Conservation (phyloP, 2,888 invertebrate species). For the Tenthredo mesomela region DNA sequence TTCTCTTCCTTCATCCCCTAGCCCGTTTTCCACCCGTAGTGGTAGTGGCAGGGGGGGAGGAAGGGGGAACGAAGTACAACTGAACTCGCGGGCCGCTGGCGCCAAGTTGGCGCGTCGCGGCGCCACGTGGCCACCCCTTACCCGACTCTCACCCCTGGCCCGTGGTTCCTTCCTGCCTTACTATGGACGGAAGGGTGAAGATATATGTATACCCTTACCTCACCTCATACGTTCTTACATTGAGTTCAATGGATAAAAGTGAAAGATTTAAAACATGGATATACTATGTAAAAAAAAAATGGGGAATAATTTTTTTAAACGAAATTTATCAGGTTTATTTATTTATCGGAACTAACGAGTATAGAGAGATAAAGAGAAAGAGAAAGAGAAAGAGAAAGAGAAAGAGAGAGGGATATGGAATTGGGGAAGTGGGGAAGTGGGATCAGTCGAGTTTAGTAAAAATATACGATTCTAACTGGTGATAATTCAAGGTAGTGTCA, state of each 20-base stretch:
- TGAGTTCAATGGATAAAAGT: not conserved
- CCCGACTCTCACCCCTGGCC: slow-evolving; percentile 54
- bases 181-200: slow-evolving; percentile 32
- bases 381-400: not conserved
- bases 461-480: slow-evolving; percentile 23
- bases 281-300: not conserved
- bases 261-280: not conserved
- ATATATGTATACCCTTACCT: slow-evolving; percentile 30
- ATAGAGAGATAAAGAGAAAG: not conserved
- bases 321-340: not conserved
- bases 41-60: not conserved
- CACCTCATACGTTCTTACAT: not conserved
- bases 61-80: slow-evolving; percentile 65
- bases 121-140: slow-evolving; percentile 75
- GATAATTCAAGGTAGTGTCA: slow-evolving; percentile 57
- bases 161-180: slow-evolving; percentile 57
- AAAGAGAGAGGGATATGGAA: not conserved
- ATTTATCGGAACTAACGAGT: not conserved
- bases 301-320: not conserved
- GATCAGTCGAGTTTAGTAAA: not conserved
- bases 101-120: slow-evolving; percentile 77
- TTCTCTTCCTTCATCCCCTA: slow-evolving; percentile 7
- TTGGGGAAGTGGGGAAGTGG: not conserved
- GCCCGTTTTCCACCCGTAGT: not conserved
- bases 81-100: slow-evolving; percentile 72